A percentile compares a stretch with the other conserved stretches of the same genome.
phyloP scores from a whole-genome alignment of 2,888 invertebrate species.

The Cloeon dipterum region DNA sequence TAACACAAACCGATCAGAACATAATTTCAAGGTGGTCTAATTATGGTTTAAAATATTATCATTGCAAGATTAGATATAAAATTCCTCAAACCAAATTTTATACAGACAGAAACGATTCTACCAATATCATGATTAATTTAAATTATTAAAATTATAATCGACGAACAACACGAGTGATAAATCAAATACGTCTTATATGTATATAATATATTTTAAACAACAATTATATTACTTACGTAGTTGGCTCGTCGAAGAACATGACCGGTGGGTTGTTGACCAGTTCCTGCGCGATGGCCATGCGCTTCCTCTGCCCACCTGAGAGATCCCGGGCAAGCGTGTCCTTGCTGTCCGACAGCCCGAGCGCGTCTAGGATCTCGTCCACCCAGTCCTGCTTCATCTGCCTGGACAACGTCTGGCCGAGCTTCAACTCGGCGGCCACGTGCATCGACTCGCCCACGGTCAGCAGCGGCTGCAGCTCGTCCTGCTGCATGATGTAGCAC shows the following conservation, averaged over 20 bases:
- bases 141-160: too few species aligned
- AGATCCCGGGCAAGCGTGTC: slow-evolving; percentile 44
- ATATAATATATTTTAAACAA: too few species aligned
- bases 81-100: too few species aligned
- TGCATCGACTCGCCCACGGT: slow-evolving; percentile 65
- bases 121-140: too few species aligned
- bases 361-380: slow-evolving; percentile 42
- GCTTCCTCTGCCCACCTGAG: slow-evolving; percentile 77
- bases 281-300: slow-evolving; percentile 75
- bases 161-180: too few species aligned
- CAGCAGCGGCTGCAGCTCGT: slow-evolving; percentile 47
- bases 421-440: slow-evolving; percentile 58
- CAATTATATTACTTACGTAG: slow-evolving; percentile 51
- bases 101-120: too few species aligned
- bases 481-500: slow-evolving; percentile 70
- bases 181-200: too few species aligned
- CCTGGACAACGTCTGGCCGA: slow-evolving; percentile 42
- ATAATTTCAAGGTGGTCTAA: too few species aligned
- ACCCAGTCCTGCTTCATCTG: slow-evolving; percentile 50
- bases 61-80: too few species aligned
- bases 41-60: too few species aligned
- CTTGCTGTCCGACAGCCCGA: slow-evolving; percentile 43
- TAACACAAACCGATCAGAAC: too few species aligned
- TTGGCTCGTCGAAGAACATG: slow-evolving; percentile 87
- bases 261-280: slow-evolving; percentile 78